Percentiles rank a stretch among this genome's conserved stretches.
phyloP scores from a whole-genome alignment of 2,113 vertebrate genomes.

The Microcebus ravelobensis region DNA sequence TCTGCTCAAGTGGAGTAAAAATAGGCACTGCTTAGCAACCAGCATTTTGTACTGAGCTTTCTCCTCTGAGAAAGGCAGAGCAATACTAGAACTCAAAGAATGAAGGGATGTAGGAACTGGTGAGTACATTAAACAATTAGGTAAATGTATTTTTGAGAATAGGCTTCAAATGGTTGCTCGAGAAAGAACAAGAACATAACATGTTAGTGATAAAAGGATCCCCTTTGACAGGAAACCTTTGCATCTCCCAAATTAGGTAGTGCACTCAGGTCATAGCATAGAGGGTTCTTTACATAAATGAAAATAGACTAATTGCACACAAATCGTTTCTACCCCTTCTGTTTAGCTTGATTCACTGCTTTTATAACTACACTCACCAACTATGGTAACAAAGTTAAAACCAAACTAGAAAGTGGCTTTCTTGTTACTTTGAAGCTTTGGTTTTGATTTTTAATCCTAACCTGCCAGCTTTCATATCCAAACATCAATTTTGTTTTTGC shows the following conservation, averaged over 20 bases:
- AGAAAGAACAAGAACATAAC: slow-evolving; percentile 27
- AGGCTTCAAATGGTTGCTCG: slow-evolving; percentile 20
- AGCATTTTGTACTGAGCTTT: slow-evolving; percentile 56
- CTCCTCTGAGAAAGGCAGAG: slow-evolving; percentile 27
- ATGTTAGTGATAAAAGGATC: slow-evolving; percentile 13
- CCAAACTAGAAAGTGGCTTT: neutral
- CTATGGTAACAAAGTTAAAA: neutral
- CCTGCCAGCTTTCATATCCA: neutral
- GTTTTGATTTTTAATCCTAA: slow-evolving; percentile 32
- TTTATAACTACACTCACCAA: neutral
- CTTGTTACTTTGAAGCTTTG: neutral
- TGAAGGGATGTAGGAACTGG: slow-evolving; percentile 44
- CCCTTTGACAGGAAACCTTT: slow-evolving; percentile 45
- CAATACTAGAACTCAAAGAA: slow-evolving; percentile 22
- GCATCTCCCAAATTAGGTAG: slow-evolving; percentile 33
- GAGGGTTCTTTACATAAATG: neutral
- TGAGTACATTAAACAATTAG: slow-evolving; percentile 65
- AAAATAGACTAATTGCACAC: neutral
- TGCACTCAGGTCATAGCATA: neutral
- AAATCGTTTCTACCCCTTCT: neutral
- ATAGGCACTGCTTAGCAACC: slow-evolving; percentile 76
- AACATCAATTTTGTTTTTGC: neutral
- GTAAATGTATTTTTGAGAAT: slow-evolving; percentile 61
- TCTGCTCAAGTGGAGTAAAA: slow-evolving; percentile 69
- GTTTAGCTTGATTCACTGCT: slow-evolving; percentile 22